phyloP scores from a whole-genome alignment of 2,888 invertebrate genomes.

The Drosophila falleni region DNA sequence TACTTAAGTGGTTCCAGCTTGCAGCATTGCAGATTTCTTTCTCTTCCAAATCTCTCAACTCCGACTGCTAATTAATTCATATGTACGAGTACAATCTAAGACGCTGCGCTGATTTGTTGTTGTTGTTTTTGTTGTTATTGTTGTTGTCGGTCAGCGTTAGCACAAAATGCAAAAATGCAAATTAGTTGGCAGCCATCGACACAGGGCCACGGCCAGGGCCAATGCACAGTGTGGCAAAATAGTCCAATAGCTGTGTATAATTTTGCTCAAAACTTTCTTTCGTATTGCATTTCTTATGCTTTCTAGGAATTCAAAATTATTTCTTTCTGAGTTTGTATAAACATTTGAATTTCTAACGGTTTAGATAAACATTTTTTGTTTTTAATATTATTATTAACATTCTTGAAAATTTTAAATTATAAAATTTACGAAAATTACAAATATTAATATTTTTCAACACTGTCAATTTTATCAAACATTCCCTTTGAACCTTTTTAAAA shows the following conservation, averaged over 20 bases:
- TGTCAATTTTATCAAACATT: no score
- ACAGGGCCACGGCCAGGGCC: constrained; percentile 21
- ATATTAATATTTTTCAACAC: no score
- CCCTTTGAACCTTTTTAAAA: no score
- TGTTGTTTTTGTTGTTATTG: constrained; percentile 50
- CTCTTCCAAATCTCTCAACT: constrained; percentile 9
- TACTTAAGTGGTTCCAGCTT: constrained; percentile 17
- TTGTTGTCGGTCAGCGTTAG: constrained; percentile 14
- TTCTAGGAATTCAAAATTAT: no score
- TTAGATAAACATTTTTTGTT: no score
- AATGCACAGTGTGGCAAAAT: constrained; percentile 17
- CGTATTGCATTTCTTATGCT: not conserved
- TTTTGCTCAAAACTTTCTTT: not conserved
- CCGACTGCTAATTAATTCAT: constrained; percentile 64
- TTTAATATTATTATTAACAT: no score
- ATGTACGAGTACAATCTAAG: constrained; percentile 35
- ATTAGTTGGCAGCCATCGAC: constrained; percentile 47
- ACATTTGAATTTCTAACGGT: no score
- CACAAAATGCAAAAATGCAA: constrained; percentile 75
- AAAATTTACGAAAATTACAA: no score
- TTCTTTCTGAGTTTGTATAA: no score
- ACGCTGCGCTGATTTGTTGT: constrained; percentile 64
- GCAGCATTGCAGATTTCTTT: not conserved
- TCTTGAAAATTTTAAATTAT: no score
- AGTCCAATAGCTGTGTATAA: not conserved